A percentile compares a stretch with the other conserved stretches of the same genome.
Evolutionary conservation across 2,888 invertebrate genomes (phyloP).

Genomic region (Diarsia mendica): DNA sequence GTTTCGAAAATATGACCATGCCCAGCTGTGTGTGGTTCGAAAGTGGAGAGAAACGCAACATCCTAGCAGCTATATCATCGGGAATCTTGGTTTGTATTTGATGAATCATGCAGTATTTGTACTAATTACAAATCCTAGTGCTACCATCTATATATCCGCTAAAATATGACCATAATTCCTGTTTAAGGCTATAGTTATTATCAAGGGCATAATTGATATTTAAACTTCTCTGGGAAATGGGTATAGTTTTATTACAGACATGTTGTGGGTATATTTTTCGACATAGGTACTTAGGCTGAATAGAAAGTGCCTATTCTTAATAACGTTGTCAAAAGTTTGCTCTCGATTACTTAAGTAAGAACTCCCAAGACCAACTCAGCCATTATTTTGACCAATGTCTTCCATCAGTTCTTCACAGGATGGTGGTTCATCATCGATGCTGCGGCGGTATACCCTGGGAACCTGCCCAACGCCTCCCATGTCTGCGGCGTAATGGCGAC

Average conservation of each 20-base stretch:
- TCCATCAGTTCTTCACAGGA: constrained; percentile 96
- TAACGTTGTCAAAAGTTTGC: background rate
- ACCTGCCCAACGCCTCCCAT: constrained; percentile 95
- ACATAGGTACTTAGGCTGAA: background rate
- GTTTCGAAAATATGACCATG: constrained; percentile 94
- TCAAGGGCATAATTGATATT: background rate
- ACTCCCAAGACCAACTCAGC: background rate
- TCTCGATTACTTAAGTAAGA: no score
- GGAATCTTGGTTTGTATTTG: constrained; percentile 94
- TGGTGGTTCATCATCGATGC: constrained; percentile 99
- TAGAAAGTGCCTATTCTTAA: constrained; percentile 6
- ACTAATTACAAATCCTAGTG: constrained; percentile 29
- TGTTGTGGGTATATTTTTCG: background rate
- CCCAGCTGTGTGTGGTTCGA: constrained; percentile 96
- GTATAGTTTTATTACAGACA: background rate
- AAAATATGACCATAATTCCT: background rate
- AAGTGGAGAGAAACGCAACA: constrained; percentile 96
- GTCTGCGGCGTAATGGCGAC: constrained; percentile 98
- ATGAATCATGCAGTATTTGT: constrained; percentile 75
- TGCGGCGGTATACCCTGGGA: constrained; percentile 93
- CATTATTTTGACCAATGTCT: background rate
- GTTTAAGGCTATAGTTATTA: background rate
- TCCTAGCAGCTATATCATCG: constrained; percentile 95
- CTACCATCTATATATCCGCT: constrained; percentile 3
- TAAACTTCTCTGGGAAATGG: background rate